Percentiles rank a stretch among this genome's conserved stretches.
phyloP scores from a whole-genome alignment of 1,140 invertebrate genomes.

The Bemisia tabaci region DNA sequence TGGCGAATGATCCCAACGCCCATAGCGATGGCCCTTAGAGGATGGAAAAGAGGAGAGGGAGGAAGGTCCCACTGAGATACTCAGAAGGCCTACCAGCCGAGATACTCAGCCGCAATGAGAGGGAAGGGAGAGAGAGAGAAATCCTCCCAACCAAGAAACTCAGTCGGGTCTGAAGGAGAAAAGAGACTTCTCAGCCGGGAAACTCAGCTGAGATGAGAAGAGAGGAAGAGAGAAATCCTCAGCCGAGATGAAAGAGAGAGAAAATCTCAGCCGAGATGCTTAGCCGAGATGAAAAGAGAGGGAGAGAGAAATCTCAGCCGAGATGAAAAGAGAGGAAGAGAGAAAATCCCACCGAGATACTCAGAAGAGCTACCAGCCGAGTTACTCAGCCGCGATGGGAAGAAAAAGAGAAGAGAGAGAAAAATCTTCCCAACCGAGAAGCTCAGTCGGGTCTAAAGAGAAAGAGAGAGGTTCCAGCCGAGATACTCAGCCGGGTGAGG shows the following conservation, averaged over 20 bases:
- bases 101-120: no score
- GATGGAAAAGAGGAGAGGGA: neutral
- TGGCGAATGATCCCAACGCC: no score
- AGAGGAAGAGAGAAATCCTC: neutral
- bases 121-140: constrained; percentile 1
- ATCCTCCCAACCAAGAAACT: no score
- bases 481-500: neutral
- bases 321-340: neutral
- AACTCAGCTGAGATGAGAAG: neutral
- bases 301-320: constrained; percentile 2
- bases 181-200: neutral
- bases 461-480: constrained; percentile 3
- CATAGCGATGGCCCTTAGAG: no score
- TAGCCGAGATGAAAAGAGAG: constrained; percentile 4
- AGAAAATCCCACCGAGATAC: neutral
- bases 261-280: neutral
- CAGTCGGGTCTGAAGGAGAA: no score
- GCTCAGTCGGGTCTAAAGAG: neutral
- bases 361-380: neutral
- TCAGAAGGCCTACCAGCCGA: neutral
- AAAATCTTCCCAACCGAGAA: no score
- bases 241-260: neutral
- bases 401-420: constrained; percentile 4
- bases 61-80: neutral
- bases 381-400: no score